phyloP scores from a whole-genome alignment of 2,113 vertebrate species.

The Silurus glanis region DNA sequence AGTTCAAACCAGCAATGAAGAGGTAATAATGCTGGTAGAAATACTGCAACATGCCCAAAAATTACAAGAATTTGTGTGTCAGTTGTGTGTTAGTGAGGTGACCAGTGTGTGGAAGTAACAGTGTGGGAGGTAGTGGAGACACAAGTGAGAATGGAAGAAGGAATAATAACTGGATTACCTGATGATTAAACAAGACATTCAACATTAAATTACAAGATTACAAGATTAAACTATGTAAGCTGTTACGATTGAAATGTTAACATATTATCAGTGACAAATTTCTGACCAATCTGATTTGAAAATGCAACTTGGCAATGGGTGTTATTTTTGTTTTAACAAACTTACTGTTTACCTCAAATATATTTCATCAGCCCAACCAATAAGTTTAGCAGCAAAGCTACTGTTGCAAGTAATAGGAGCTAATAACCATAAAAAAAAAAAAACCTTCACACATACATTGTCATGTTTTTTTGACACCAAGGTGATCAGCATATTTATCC shows the following conservation, averaged over 20 bases:
- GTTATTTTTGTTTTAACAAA: neutral
- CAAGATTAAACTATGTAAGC: neutral
- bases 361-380: neutral
- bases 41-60: too few relatives aligned
- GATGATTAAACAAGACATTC: too few relatives aligned
- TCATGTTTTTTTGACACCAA: neutral
- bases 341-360: neutral
- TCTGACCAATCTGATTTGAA: neutral
- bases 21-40: too few relatives aligned
- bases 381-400: neutral
- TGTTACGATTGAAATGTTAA: neutral
- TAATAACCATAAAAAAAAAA: neutral
- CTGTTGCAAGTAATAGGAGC: neutral
- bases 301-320: neutral
- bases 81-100: too few relatives aligned
- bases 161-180: too few relatives aligned
- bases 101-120: too few relatives aligned
- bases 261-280: neutral
- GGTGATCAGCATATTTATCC: neutral
- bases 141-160: too few relatives aligned
- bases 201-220: too few relatives aligned
- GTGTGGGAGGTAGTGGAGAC: too few relatives aligned
- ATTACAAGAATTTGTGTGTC: too few relatives aligned
- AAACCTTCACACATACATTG: neutral
- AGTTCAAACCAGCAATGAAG: too few relatives aligned